phyloP scores from a whole-genome alignment of 2,888 invertebrate species.

The Caenorhabditis drosophilae region DNA sequence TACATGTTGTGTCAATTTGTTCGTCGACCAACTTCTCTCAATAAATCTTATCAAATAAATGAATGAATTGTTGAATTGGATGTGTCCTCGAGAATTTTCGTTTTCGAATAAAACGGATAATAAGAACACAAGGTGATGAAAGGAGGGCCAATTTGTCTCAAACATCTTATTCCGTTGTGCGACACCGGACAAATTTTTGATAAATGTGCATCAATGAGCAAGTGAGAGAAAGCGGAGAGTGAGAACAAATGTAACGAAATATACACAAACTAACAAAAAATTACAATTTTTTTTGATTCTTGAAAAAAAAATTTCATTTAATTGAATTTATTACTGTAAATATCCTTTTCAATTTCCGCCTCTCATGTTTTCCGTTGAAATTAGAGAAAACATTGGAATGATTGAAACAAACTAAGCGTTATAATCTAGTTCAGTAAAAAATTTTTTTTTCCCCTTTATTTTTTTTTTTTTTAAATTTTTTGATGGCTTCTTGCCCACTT shows the following conservation, averaged over 20 bases:
- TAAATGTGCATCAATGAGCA: constrained; percentile 27
- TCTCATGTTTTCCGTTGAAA: too few relatives aligned
- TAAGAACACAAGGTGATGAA: constrained; percentile 20
- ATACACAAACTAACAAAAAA: too few relatives aligned
- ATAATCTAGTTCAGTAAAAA: neutral
- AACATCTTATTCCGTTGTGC: too few relatives aligned
- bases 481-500: constrained; percentile 5
- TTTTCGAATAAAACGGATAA: constrained; percentile 7
- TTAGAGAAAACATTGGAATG: too few relatives aligned
- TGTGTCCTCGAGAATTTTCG: neutral
- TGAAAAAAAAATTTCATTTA: neutral
- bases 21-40: constrained; percentile 3
- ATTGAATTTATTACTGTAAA: constrained; percentile 36
- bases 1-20: neutral
- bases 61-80: too few relatives aligned
- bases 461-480: constrained; percentile 4
- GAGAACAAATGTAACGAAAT: too few relatives aligned
- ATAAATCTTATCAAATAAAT: constrained; percentile 43
- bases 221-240: neutral
- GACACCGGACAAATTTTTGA: constrained; percentile 23
- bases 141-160: constrained; percentile 39
- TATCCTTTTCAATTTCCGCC: constrained; percentile 9
- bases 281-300: too few relatives aligned
- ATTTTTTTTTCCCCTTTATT: too few relatives aligned
- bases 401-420: neutral